Percentiles rank a stretch among this genome's conserved stretches.
These are phyloP conservation scores for Rhinoptilus africanus DNA, from an alignment of 2,113 vertebrate species.

Conservation along the genomic window DNA sequence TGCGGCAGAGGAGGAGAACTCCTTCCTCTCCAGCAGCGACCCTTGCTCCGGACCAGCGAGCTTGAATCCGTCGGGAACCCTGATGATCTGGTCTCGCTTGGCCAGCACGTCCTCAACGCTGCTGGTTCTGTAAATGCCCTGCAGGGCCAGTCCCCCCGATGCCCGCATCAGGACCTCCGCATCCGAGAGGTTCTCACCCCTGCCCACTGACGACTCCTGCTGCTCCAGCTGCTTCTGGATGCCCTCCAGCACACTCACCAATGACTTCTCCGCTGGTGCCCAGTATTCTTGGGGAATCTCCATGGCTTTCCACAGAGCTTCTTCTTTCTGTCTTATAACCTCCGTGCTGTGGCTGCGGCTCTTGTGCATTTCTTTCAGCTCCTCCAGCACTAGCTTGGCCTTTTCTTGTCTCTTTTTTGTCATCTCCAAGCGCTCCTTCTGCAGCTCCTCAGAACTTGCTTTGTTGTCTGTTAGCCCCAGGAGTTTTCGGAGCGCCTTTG, in stretches of 20 bases:
- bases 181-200: background rate
- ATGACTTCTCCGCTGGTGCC: background rate
- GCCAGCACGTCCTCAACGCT: background rate
- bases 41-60: conserved; percentile 27
- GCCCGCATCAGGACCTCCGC: conserved; percentile 40
- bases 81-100: conserved; percentile 56
- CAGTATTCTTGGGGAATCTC: conserved; percentile 4
- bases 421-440: background rate
- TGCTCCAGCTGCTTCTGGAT: conserved; percentile 14
- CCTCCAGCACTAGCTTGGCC: background rate
- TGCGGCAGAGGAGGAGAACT: conserved; percentile 57
- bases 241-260: background rate
- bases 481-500: background rate
- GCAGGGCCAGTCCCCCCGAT: conserved; percentile 69
- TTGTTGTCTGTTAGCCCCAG: background rate
- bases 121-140: conserved; percentile 64
- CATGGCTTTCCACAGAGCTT: conserved; percentile 8
- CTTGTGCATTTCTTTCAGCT: background rate
- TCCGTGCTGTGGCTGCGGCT: background rate
- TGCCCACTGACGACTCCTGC: background rate
- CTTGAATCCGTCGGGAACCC: conserved; percentile 22
- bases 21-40: background rate
- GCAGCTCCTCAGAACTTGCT: background rate
- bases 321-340: background rate
- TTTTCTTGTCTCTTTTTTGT: background rate